These are phyloP conservation scores for Carduelis carduelis DNA, from an alignment of 2,797 vertebrate species.

Conservation along the genomic window DNA sequence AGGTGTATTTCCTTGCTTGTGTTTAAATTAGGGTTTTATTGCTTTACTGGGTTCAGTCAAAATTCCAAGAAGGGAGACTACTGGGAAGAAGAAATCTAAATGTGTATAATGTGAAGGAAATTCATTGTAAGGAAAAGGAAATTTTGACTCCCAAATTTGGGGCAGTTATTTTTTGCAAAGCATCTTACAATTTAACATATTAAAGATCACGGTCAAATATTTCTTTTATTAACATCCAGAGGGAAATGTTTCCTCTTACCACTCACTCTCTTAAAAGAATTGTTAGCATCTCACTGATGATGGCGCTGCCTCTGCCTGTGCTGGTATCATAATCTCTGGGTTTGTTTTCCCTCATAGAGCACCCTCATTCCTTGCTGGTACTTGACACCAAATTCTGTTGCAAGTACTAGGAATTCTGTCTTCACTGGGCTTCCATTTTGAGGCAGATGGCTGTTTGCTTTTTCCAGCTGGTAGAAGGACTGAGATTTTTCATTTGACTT, in stretches of 20 bases:
- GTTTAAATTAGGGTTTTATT: background rate
- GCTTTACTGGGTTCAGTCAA: background rate
- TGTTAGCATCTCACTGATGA: background rate
- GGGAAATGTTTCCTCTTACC: background rate
- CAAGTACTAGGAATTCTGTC: background rate
- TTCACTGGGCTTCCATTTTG: background rate
- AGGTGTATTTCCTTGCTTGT: background rate
- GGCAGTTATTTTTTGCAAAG: background rate
- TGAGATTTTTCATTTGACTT: background rate
- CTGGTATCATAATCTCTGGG: background rate
- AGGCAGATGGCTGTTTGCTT: background rate
- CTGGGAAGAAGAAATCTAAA: background rate
- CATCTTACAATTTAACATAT: background rate
- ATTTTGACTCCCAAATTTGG: background rate
- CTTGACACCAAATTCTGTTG: background rate
- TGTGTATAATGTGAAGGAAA: background rate
- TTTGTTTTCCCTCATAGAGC: background rate
- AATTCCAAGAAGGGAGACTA: background rate
- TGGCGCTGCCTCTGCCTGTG: background rate
- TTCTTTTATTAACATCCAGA: background rate
- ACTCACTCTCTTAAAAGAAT: background rate
- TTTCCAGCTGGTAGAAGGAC: background rate
- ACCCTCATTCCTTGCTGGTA: background rate
- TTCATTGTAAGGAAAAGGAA: background rate
- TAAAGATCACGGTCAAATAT: background rate